Evolutionary conservation across 2,888 invertebrate genomes (phyloP), one percentile per base, ranked within the genome.

Genomic region (Antheraea yamamai): DNA sequence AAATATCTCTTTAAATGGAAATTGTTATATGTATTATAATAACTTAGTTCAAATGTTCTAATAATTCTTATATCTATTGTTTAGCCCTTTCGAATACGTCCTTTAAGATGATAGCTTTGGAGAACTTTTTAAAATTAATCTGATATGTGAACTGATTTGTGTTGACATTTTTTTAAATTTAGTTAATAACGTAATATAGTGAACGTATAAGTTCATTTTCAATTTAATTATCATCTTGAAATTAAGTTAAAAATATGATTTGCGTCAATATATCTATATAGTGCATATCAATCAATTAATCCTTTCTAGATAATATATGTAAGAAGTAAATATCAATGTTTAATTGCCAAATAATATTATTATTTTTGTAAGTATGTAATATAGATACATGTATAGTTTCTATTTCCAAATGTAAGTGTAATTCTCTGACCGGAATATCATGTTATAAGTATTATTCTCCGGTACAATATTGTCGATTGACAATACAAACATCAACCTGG

Each of bases 1-100:
- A 2, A 35, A 18, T 18, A 12, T 3, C 20, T 30, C 0, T 14
- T 30, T 35, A 20, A 30, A 35, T 68, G 7, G 16, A 30, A 47
- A 47, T 47, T 47, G 1, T 52, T 18, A 18, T 18, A 52, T 52
- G 52, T 18, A 52, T 52, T 52, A 52, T 52, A 52, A 52, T 52
- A 47, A 47, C 47, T 52, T 18, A 52, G 18, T 18, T 55, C 55
- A 20, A 1, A 1, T n/a, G 55, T 55, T 20, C 55, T 55, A 18
- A 55, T 20, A 6, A 55, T 20, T n/a, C 6, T 68, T 14, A 51
- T 66, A 47, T 30, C 72, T 72, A 77, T 80, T 74, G 61, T 61
- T 61, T 23, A 76, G 89, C 91, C 91, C 89, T 90, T 81, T 91
- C 90, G 78, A 85, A 83, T 82, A 86, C 91, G 91, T 91, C 90